Conservation (phyloP, 2,888 invertebrate species). For the Pogonocherus hispidulus region DNA sequence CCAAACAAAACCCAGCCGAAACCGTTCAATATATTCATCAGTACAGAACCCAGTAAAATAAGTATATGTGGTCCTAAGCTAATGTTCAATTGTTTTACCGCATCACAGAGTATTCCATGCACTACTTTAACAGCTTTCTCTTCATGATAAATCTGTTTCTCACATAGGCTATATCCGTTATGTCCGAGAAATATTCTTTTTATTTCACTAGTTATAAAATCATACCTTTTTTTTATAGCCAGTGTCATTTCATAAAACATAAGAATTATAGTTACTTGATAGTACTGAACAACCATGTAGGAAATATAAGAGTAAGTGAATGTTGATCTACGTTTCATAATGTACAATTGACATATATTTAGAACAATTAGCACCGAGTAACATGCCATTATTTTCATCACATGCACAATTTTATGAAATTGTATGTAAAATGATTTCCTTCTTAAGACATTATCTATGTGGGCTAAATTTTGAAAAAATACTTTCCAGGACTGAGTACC, state of each 20-base stretch:
- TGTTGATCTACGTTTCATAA: no score
- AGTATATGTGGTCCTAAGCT: neutral
- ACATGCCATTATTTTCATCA: neutral
- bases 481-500: neutral
- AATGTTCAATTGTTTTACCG: neutral
- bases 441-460: neutral
- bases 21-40: neutral
- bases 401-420: neutral
- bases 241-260: neutral
- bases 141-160: neutral
- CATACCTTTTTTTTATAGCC: neutral
- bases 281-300: neutral
- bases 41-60: neutral
- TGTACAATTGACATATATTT: no score
- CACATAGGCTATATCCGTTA: neutral
- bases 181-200: neutral
- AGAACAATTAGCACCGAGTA: neutral
- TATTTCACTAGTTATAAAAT: neutral
- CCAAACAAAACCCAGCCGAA: neutral
- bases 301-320: no score
- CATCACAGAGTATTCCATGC: neutral
- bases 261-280: neutral
- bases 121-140: neutral
- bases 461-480: neutral
- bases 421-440: neutral